Percentiles rank a stretch among this genome's conserved stretches.
These are phyloP conservation scores for Oppia nitens DNA, from an alignment of 1,140 invertebrate species.

Conservation along the genomic window DNA sequence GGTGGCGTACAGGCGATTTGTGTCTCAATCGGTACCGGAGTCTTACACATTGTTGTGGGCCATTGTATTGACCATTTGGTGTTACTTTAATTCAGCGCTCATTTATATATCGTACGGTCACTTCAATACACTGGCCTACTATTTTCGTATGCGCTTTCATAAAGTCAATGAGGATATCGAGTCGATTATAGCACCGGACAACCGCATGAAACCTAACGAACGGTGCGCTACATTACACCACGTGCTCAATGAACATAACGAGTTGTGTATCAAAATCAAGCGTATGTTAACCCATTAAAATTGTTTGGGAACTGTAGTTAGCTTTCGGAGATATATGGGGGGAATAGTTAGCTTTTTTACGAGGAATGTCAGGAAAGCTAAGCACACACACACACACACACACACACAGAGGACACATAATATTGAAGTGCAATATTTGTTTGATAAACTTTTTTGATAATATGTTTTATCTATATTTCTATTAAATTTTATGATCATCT, in stretches of 20 bases:
- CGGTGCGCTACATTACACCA: conserved; percentile 8
- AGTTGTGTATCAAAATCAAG: conserved; percentile 8
- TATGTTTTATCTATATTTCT: too few species aligned
- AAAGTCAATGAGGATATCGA: conserved; percentile 17
- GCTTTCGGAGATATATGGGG: too few species aligned
- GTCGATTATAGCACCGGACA: conserved; percentile 9
- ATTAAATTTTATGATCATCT: too few species aligned
- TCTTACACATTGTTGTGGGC: background rate
- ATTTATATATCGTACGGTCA: conserved; percentile 9
- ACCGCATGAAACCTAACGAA: conserved; percentile 10
- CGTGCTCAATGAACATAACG: conserved; percentile 13
- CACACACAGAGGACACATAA: too few species aligned
- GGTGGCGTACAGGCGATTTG: background rate
- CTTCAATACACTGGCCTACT: conserved; percentile 8
- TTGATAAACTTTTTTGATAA: too few species aligned
- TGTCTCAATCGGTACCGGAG: background rate
- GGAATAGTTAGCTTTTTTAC: too few species aligned
- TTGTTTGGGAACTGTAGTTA: too few species aligned
- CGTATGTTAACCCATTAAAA: too few species aligned
- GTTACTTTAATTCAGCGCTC: conserved; percentile 1
- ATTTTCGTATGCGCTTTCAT: conserved; percentile 15
- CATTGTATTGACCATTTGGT: conserved; percentile 6
- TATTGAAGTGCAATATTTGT: too few species aligned
- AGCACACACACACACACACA: too few species aligned
- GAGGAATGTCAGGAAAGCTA: too few species aligned